phyloP scores from a whole-genome alignment of 2,888 invertebrate species.

The Himalopsyche kuldschensis region DNA sequence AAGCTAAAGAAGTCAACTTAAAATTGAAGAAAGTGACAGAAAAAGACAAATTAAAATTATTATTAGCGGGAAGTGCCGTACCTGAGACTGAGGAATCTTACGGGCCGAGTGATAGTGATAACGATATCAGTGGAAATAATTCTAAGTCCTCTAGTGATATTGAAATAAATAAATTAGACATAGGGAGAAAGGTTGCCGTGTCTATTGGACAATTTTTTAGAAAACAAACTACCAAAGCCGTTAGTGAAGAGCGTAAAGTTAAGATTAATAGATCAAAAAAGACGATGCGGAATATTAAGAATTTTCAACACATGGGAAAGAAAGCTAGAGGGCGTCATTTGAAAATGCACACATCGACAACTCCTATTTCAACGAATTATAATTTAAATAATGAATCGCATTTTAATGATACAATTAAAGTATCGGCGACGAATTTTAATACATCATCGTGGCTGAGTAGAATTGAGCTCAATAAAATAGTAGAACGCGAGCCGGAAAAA shows the following conservation, averaged over 20 bases:
- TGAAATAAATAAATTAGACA: not conserved
- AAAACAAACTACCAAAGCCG: not conserved
- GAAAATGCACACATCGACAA: not conserved
- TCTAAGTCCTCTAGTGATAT: not conserved
- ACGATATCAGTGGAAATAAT: not conserved
- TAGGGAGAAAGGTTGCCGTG: not conserved
- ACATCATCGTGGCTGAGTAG: not conserved
- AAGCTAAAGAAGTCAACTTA: not conserved
- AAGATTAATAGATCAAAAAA: not conserved
- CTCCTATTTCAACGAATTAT: not conserved
- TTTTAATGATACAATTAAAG: not conserved
- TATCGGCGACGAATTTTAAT: not conserved
- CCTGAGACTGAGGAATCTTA: not conserved
- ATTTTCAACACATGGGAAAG: not conserved
- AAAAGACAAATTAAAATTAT: not conserved
- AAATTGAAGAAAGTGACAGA: not conserved
- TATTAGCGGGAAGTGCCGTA: not conserved
- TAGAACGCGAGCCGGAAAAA: not conserved
- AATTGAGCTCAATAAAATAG: constrained; percentile 3
- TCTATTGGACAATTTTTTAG: not conserved
- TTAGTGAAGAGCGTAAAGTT: not conserved
- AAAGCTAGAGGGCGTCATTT: not conserved
- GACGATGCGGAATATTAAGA: not conserved
- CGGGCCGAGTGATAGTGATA: not conserved
- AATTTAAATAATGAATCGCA: not conserved